Conservation (phyloP, 2,888 invertebrate genomes). For the Euzetes globulus region DNA sequence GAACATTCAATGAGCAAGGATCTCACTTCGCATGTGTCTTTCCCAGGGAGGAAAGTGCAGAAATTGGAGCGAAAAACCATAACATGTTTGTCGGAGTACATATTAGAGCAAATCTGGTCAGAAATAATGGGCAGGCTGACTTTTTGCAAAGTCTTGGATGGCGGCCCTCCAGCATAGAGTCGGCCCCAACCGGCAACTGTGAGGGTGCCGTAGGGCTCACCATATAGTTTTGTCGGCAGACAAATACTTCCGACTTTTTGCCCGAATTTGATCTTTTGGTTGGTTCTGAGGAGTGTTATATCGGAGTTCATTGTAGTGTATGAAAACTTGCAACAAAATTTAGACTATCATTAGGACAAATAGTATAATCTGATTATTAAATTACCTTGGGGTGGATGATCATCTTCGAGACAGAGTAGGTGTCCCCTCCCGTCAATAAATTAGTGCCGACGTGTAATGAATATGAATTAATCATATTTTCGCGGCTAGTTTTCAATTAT, state of each 20-base stretch:
- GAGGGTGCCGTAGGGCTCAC: background rate
- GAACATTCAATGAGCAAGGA: background rate
- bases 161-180: background rate
- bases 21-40: conserved; percentile 24
- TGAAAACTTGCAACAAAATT: background rate
- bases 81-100: background rate
- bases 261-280: conserved; percentile 64
- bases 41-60: background rate
- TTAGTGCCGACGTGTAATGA: background rate
- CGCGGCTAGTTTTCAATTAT: background rate
- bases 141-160: conserved; percentile 5
- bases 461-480: background rate
- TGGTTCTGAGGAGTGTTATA: conserved; percentile 71
- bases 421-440: background rate
- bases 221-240: conserved; percentile 44
- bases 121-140: conserved; percentile 23
- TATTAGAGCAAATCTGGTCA: background rate
- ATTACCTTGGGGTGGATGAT: background rate
- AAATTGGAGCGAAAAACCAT: background rate
- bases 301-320: conserved; percentile 28
- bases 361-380: background rate
- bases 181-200: conserved; percentile 28
- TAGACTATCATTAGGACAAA: background rate
- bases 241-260: conserved; percentile 46
- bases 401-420: background rate